Evolutionary conservation across 2,888 invertebrate species (phyloP), one percentile per base, ranked within the genome.

Genomic region (Leucania comma): DNA sequence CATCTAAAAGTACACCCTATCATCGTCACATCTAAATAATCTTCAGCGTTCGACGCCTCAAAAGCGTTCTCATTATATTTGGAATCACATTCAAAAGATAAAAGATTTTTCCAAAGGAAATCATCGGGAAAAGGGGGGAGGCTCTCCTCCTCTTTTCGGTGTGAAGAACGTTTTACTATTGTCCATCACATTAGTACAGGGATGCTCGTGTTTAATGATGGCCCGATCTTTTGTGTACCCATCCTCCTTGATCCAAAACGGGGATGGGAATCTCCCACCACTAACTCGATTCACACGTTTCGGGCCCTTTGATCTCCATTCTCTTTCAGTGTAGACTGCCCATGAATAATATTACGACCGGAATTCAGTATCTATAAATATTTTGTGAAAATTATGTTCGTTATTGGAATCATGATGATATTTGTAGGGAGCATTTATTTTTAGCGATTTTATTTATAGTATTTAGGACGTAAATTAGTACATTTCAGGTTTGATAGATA

Each of bases 201-300:
- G 86, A 90, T 84, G 66, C 88, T 89, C 85, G 86, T 88, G 87
- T 91, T 91, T 92, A 93, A 93, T 93, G 93, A 92, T 84, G 89
- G 84, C 73, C 86, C 86, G 87, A 81, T 85, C 90, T 89, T 90
- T 90, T 90, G 88, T 88, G 85, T 76, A 72, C 74, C 82, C 84
- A 78, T 72, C 78, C 78, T 80, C 81, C 68, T 51, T 68, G 48
- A 61, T 73, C 51, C 69, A 50, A 3, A 4, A 22, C 35, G 42
- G 65, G 80, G 78, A 14, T 65, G 72, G 22, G 68, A 9, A 42
- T 32, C 67, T 22, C 76, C 81, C 78, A 54, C 74, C 74, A 72
- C 86, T 90, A 90, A 91, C 90, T 90, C 86, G 85, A 91, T 93
- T 91, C 93, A 92, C 92, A 93, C 91, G 89, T 92, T 90, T 87